These are phyloP conservation scores for Psittacula derbiana DNA, from an alignment of 2,797 vertebrate genomes.

Conservation along the genomic window DNA sequence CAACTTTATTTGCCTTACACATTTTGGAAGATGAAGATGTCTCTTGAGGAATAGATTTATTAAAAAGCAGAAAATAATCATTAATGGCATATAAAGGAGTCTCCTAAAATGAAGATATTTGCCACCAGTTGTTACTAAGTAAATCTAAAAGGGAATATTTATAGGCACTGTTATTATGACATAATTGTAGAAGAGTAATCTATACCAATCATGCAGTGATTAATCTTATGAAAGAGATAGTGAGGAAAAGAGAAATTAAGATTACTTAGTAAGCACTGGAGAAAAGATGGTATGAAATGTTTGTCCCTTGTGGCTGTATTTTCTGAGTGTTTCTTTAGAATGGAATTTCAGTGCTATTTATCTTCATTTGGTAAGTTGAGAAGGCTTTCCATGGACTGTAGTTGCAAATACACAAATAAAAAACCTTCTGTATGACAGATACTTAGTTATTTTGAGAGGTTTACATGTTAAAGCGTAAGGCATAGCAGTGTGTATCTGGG, in stretches of 20 bases:
- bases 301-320: neutral
- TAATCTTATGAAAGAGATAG: neutral
- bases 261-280: neutral
- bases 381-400: neutral
- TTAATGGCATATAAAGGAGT: neutral
- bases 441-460: neutral
- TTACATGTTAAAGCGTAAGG: neutral
- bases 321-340: neutral
- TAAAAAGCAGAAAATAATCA: neutral
- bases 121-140: neutral
- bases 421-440: neutral
- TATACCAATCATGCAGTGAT: neutral
- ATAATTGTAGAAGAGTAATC: neutral
- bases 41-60: neutral
- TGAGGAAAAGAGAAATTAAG: neutral
- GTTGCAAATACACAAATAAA: neutral
- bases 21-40: neutral
- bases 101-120: neutral
- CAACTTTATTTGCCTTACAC: neutral
- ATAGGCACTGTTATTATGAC: neutral
- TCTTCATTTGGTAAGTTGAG: neutral
- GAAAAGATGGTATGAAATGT: neutral
- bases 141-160: neutral
- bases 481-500: neutral
- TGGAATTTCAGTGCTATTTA: neutral